Evolutionary conservation across 2,888 invertebrate species (phyloP).

Genomic region (Lutraria lutraria): DNA sequence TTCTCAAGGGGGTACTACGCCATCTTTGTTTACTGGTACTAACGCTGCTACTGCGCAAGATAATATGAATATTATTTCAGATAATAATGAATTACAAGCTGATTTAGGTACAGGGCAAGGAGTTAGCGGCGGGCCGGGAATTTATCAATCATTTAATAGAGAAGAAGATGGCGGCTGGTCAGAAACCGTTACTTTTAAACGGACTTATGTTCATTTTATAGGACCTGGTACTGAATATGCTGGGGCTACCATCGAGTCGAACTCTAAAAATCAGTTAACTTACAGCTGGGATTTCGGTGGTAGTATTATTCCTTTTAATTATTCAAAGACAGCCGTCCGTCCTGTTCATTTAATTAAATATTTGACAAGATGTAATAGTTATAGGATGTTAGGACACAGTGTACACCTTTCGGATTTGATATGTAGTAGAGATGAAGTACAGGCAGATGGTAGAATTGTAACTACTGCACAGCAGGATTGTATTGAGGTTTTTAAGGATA

Average conservation of each 20-base stretch:
- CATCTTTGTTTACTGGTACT: no score
- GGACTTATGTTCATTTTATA: conserved; percentile 33
- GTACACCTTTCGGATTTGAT: background rate
- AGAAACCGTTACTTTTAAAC: background rate
- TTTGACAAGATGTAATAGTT: background rate
- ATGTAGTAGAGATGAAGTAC: conserved; percentile 40
- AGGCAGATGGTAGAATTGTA: conserved; percentile 41
- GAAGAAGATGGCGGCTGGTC: background rate
- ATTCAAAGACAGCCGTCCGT: background rate
- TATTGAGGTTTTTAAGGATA: conserved; percentile 39
- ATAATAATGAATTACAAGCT: background rate
- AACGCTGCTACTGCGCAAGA: no score
- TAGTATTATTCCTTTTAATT: conserved; percentile 25
- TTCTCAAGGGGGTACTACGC: no score
- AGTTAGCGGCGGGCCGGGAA: background rate
- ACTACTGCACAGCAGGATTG: conserved; percentile 24
- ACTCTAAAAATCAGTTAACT: background rate
- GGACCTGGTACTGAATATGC: conserved; percentile 26
- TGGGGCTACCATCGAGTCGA: background rate
- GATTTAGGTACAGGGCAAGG: conserved; percentile 8
- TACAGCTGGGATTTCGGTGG: conserved; percentile 16
- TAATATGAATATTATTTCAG: no score
- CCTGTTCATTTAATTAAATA: background rate
- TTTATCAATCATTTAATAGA: background rate
- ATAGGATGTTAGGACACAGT: conserved; percentile 1